These are phyloP conservation scores for Punctoribates punctum DNA, from an alignment of 2,888 invertebrate species.

Conservation along the genomic window DNA sequence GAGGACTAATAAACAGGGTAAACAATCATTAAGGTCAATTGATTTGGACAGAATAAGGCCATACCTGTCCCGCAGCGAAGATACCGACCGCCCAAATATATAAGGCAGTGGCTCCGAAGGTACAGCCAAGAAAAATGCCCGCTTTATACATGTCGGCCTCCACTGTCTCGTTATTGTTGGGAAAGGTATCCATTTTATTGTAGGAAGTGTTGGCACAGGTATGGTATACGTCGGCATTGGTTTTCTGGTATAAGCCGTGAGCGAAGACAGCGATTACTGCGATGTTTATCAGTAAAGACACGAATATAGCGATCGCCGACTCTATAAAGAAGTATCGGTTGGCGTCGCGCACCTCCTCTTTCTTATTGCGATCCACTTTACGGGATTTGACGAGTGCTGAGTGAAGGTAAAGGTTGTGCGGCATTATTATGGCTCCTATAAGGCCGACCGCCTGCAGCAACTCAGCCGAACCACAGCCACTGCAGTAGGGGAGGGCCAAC, in stretches of 20 bases:
- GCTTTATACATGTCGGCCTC: conserved; percentile 67
- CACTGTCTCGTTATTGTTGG: conserved; percentile 59
- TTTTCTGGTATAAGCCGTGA: conserved; percentile 69
- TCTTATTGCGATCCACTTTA: conserved; percentile 69
- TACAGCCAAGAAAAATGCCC: conserved; percentile 58
- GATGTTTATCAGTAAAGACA: conserved; percentile 81
- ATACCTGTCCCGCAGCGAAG: conserved; percentile 57
- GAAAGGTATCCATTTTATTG: conserved; percentile 53
- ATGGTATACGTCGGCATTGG: conserved; percentile 64
- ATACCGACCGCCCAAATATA: conserved; percentile 61
- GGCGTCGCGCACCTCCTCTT: conserved; percentile 70
- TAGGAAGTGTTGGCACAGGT: conserved; percentile 51
- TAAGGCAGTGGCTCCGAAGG: conserved; percentile 57
- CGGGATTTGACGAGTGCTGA: conserved; percentile 72
- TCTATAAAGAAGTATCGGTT: conserved; percentile 80
- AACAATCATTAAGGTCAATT: too few species aligned
- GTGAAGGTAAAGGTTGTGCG: conserved; percentile 86
- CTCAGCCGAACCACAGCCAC: conserved; percentile 46
- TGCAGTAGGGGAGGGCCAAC: conserved; percentile 51
- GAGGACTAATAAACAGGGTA: conserved; percentile 51
- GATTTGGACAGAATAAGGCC: too few species aligned
- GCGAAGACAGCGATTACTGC: conserved; percentile 86
- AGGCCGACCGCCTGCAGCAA: conserved; percentile 70
- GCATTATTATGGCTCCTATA: conserved; percentile 86
- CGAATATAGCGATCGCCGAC: conserved; percentile 70